Conservation (phyloP, 2,797 vertebrate species). For the Ceryle rudis region DNA sequence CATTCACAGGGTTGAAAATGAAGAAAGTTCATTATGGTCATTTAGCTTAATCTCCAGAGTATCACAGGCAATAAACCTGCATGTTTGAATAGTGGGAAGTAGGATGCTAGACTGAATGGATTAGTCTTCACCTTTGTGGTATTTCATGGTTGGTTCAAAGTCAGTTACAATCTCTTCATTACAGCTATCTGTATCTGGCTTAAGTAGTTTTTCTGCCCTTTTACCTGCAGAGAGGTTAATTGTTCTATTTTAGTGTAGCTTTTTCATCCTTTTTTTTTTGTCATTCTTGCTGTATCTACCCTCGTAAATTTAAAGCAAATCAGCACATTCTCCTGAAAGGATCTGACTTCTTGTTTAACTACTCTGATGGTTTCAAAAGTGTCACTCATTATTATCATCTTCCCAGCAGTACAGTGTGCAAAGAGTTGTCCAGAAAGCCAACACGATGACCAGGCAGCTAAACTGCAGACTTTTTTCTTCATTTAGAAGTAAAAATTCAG, state of each 20-base stretch:
- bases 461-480: neutral
- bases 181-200: neutral
- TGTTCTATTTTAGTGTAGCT: neutral
- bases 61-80: neutral
- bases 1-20: neutral
- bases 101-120: neutral
- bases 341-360: neutral
- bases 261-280: neutral
- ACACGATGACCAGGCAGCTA: neutral
- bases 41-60: neutral
- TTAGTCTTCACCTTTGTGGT: neutral
- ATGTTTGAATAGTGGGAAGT: neutral
- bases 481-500: neutral
- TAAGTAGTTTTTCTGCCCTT: neutral
- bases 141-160: neutral
- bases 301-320: neutral
- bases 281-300: neutral
- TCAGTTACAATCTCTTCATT: slow-evolving; percentile 8
- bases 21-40: neutral
- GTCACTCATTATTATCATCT: neutral
- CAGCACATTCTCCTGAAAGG: neutral
- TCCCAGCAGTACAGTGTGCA: neutral
- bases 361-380: neutral
- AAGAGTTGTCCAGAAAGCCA: neutral
- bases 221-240: slow-evolving; percentile 45